phyloP scores from a whole-genome alignment of 2,113 vertebrate genomes.

The Podarcis cretensis region DNA sequence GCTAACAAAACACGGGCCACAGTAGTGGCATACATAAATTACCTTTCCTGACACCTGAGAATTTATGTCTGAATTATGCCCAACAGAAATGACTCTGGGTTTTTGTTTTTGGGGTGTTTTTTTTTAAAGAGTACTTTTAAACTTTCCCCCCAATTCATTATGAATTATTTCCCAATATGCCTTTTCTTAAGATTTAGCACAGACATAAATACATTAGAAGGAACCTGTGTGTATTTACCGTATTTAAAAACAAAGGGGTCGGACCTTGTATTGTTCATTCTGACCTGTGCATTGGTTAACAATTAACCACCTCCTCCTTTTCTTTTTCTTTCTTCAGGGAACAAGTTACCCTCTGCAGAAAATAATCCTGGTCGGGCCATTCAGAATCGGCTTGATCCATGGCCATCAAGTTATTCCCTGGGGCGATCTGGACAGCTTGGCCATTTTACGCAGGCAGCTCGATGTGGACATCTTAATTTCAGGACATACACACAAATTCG shows the following conservation, averaged over 20 bases:
- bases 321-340: constrained; percentile 76
- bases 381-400: constrained; percentile 97
- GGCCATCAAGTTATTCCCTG: constrained; percentile 98
- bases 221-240: background rate
- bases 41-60: no score
- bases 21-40: no score
- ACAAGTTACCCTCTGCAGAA: constrained; percentile 98
- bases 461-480: constrained; percentile 99
- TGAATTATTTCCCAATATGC: no score
- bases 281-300: constrained; percentile 15
- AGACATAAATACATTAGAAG: background rate
- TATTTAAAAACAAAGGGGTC: background rate
- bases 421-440: constrained; percentile 97
- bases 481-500: constrained; percentile 97
- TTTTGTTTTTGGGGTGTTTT: no score
- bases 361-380: constrained; percentile 97
- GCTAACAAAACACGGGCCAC: no score
- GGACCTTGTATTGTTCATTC: background rate
- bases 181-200: background rate
- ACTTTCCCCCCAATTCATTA: no score
- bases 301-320: background rate
- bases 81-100: no score
- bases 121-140: no score
- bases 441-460: constrained; percentile 93
- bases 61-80: no score